A percentile compares a stretch with the other conserved stretches of the same genome.
Conservation (phyloP, 1,140 invertebrate genomes). For the Lepidostoma basale region DNA sequence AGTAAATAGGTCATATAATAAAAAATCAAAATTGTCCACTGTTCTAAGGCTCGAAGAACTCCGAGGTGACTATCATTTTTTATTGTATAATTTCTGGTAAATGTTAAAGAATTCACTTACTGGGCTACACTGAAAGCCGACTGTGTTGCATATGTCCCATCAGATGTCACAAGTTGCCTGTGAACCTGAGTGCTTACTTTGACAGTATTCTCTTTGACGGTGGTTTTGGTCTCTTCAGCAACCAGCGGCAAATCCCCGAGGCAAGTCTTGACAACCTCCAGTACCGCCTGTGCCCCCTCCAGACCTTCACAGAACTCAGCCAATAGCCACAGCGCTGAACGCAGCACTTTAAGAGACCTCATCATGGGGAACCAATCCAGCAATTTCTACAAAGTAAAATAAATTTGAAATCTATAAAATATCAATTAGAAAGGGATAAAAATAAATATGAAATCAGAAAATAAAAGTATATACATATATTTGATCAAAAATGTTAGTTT, state of each 20-base stretch:
- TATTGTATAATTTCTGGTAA: no score
- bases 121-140: conserved; percentile 88
- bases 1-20: no score
- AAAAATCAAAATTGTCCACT: no score
- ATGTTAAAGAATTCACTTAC: no score
- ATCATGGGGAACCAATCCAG: conserved; percentile 85
- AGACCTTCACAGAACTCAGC: conserved; percentile 89
- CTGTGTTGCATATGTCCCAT: conserved; percentile 98
- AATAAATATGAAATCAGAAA: no score
- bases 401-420: conserved; percentile 9
- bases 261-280: conserved; percentile 75
- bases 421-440: no score
- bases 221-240: conserved; percentile 67
- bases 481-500: no score
- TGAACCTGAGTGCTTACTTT: conserved; percentile 44
- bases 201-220: conserved; percentile 47
- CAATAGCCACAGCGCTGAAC: conserved; percentile 96
- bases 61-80: no score
- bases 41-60: no score
- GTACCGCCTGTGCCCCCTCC: conserved; percentile 80
- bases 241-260: conserved; percentile 90
- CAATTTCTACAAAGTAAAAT: conserved; percentile 63
- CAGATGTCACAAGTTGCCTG: conserved; percentile 86
- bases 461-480: no score
- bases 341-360: conserved; percentile 84